phyloP scores from a whole-genome alignment of 2,888 invertebrate species.

The Athalia rosae region DNA sequence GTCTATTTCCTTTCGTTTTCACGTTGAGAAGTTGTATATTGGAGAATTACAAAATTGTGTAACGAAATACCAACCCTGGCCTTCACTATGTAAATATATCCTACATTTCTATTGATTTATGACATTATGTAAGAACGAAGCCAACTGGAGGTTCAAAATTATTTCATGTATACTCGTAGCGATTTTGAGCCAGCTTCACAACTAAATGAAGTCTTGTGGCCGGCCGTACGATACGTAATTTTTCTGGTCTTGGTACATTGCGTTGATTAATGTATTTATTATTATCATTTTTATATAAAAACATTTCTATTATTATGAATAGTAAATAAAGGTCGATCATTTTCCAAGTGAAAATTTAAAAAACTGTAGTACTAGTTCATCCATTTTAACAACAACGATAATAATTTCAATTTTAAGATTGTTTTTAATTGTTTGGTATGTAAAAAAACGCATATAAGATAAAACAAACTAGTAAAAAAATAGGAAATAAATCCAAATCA shows the following conservation, averaged over 20 bases:
- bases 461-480: constrained; percentile 2
- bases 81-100: background rate
- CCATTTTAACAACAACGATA: constrained; percentile 34
- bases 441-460: constrained; percentile 1
- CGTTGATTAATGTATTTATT: constrained; percentile 43
- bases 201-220: constrained; percentile 36
- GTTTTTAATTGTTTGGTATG: background rate
- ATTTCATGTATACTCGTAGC: background rate
- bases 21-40: constrained; percentile 13
- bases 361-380: constrained; percentile 34
- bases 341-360: constrained; percentile 48
- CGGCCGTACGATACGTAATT: constrained; percentile 34
- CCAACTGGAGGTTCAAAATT: background rate
- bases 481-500: background rate
- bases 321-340: constrained; percentile 51
- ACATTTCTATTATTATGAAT: constrained; percentile 52
- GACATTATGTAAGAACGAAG: background rate
- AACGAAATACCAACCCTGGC: background rate
- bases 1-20: constrained; percentile 31
- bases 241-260: constrained; percentile 31
- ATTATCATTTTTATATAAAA: constrained; percentile 52
- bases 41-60: constrained; percentile 8
- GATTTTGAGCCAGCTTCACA: constrained; percentile 32
- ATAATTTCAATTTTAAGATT: constrained; percentile 5
- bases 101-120: background rate